phyloP scores from a whole-genome alignment of 2,113 vertebrate genomes.

The Stegostoma tigrinum region DNA sequence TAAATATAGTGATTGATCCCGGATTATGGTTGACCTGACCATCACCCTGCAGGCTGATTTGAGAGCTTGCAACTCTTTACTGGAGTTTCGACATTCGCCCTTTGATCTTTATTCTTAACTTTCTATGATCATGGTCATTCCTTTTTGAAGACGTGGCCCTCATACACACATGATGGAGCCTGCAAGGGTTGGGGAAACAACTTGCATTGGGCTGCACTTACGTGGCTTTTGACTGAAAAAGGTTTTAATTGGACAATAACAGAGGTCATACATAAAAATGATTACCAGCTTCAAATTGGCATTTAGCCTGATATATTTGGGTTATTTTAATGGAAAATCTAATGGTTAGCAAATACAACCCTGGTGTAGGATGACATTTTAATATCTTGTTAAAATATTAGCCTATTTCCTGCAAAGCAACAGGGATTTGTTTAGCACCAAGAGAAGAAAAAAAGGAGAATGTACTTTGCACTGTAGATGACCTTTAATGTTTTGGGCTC shows the following conservation, averaged over 20 bases:
- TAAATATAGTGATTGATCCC: conserved; percentile 72
- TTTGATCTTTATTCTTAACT: conserved; percentile 22
- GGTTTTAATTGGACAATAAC: conserved; percentile 37
- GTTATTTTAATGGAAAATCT: conserved; percentile 37
- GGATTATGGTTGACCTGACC: conserved; percentile 63
- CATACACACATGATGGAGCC: background rate
- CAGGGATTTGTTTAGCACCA: conserved; percentile 19
- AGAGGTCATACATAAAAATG: conserved; percentile 31
- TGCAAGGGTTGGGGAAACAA: background rate
- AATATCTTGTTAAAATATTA: conserved; percentile 38
- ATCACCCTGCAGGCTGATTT: conserved; percentile 43
- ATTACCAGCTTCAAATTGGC: conserved; percentile 36
- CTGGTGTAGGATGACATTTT: conserved; percentile 29
- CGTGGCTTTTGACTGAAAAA: conserved; percentile 30
- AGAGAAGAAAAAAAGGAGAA: background rate
- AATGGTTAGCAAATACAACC: conserved; percentile 37
- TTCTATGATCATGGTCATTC: background rate
- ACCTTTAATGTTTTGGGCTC: conserved; percentile 4
- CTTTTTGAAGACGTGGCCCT: conserved; percentile 9
- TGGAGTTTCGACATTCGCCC: background rate
- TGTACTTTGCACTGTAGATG: background rate
- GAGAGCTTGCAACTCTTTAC: background rate
- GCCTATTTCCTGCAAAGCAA: conserved; percentile 25
- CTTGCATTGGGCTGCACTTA: conserved; percentile 10
- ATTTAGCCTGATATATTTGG: conserved; percentile 37